Percentiles rank a stretch among this genome's conserved stretches.
Evolutionary conservation across 2,113 vertebrate species (phyloP).

Genomic region (Microtus richardsoni): DNA sequence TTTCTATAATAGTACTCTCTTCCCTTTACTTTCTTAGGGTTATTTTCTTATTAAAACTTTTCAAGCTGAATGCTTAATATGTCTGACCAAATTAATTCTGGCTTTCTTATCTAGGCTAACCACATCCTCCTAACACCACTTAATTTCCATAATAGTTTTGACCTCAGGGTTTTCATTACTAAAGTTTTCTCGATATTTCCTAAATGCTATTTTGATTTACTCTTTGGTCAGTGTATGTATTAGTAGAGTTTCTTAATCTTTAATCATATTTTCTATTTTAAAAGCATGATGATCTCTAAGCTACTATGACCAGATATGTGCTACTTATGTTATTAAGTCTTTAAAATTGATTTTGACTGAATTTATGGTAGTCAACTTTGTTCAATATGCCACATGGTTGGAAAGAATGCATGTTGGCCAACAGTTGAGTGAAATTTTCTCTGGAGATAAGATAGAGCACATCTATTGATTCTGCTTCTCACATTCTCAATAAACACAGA

Average conservation of each 20-base stretch:
- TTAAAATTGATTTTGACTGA: conserved; percentile 30
- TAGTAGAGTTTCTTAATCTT: conserved; percentile 7
- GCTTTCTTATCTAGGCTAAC: neutral
- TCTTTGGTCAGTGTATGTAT: neutral
- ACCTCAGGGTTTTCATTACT: neutral
- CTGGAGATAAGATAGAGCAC: conserved; percentile 13
- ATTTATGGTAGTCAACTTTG: neutral
- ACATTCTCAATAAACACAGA: neutral
- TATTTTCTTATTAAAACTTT: conserved; percentile 9
- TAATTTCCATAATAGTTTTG: neutral
- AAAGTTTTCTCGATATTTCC: neutral
- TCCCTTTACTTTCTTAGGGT: neutral
- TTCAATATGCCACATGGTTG: conserved; percentile 4
- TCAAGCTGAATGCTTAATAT: neutral
- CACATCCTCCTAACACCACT: neutral
- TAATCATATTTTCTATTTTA: neutral
- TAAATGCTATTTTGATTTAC: neutral
- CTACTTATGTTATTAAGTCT: neutral
- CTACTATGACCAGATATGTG: neutral
- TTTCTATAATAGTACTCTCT: neutral
- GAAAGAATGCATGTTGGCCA: neutral
- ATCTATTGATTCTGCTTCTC: neutral
- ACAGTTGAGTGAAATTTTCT: neutral
- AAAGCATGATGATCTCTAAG: neutral
- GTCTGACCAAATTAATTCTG: neutral